Base-by-base conservation (phyloP, 2,797 vertebrate species). In the Sciurus vulgaris region DNA sequence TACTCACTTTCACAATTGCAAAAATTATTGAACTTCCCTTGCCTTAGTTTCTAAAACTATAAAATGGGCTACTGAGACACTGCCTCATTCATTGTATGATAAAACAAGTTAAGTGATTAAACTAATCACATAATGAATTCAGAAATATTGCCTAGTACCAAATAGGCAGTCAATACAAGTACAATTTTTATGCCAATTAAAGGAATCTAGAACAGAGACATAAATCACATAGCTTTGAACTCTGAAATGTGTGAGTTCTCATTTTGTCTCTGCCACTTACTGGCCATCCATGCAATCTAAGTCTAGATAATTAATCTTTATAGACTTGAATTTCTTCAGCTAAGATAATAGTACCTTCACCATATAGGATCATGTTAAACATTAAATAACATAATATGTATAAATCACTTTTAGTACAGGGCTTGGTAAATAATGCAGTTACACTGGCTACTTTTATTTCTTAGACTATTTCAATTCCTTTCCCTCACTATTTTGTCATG, bases 21-120 rank as follows among this genome's bases (percentile, higher is more conserved):
- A 61, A 83, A 72, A 8, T 54, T 74, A 83, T 5, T 83, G 49
- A 96, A 81, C 11, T 85, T 93, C 14, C 65, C 28, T 87, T 77
- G 44, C 7, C 72, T 96, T 44, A 17, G 81, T 96, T 92, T 65
- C 65, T 74, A 86, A 93, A 95, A 59, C 38, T 93, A 28, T 76
- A 61, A 86, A 84, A 77, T 65, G 59, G 74, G 41, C 49, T 74
- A 70, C n/a, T 65, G 35, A 95, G 33, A 49, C 18, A 20, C 38
- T 78, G 51, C 13, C 11, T 93, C 54, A 91, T 59, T 70, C 3
- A 8, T 77, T 91, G 5, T 73, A 79, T n/a, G 33, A 59, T 56
- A 54, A 77, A 87, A 30, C 69, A 10, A 81, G 20, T 88, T 35
- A 76, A 90, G 93, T 8, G 51, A 18, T 47, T 92, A 89, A 56